Conservation (phyloP, 2,888 invertebrate genomes). For the Diaphora mendica region DNA sequence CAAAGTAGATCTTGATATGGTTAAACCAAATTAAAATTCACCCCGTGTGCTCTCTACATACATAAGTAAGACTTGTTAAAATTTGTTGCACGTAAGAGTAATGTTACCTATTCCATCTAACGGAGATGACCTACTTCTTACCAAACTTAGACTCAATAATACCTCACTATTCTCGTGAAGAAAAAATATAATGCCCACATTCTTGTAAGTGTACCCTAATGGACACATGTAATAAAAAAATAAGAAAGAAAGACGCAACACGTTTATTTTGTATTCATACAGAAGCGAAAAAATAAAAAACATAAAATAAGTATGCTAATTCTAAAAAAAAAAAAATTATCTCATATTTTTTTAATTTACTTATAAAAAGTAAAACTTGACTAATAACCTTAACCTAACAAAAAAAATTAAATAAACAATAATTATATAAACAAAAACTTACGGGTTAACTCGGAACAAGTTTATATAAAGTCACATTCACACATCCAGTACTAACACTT, state of each 20-base stretch:
- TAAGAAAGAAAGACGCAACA: not conserved
- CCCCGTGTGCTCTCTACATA: not conserved
- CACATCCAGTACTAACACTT: slow-evolving; percentile 42
- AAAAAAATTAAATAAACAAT: not conserved
- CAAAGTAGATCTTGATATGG: not conserved
- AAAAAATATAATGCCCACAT: not conserved
- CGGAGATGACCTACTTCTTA: slow-evolving; percentile 46
- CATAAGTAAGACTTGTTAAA: slow-evolving; percentile 25
- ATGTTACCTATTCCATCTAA: slow-evolving; percentile 21
- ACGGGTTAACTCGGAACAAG: slow-evolving; percentile 37
- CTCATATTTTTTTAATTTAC: not conserved
- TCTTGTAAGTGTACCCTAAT: not conserved
- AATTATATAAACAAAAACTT: slow-evolving; percentile 34
- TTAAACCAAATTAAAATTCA: not conserved
- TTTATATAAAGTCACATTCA: slow-evolving; percentile 52
- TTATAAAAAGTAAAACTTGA: not conserved
- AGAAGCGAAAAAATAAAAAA: not conserved
- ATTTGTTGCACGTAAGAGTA: slow-evolving; percentile 27
- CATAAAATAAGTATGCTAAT: no score
- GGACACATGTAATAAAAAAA: not conserved
- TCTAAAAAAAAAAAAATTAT: not conserved
- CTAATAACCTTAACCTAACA: not conserved
- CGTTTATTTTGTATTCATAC: not conserved
- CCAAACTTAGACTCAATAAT: slow-evolving; percentile 25
- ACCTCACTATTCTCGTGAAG: not conserved